Evolutionary conservation across 2,888 invertebrate genomes (phyloP), one percentile per base, ranked within the genome.

Genomic region (Dascillus cervinus): DNA sequence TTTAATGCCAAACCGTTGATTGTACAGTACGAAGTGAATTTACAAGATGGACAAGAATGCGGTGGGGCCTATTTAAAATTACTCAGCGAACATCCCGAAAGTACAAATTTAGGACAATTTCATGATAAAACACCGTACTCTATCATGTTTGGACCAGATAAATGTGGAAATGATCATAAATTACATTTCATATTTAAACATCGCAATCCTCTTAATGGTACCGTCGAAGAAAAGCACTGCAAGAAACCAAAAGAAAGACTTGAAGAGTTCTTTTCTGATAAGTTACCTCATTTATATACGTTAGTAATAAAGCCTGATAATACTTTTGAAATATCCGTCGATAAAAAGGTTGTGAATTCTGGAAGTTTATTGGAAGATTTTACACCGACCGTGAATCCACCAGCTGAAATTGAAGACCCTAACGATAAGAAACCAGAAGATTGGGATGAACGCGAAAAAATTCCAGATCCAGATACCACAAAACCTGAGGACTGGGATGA

Each of bases 131-230:
- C 96, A 1, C 85, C 94, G 0, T 99, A 97, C 69, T 89, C 94
- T 2, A 91, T 99, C 55, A 98, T 99, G 98, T 99, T 98, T 69
- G 98, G 98, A 0, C 97, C 97, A 4, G 98, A 98, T 72, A 98
- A 96, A 67, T 98, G 98, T 67, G 97, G 97, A 42, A 87, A 86
- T 57, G 91, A 92, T 63, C 82, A 88, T 58, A 96, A 96, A 70
- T 79, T 92, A 61, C 82, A 82, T 60, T 81, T 81, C 62, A 99
- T 99, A 64, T 92, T 99, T 70, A 78, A 89, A 29, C 95, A 96
- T 64, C 81, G 77, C 63, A 97, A 98, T 70, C 97, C 96, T 5
- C 72, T 80, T 53, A 97, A 91, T 59, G 91, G 89, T 8, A 55
- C 79, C 12, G 69, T 87, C 45, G 84, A 88, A 60, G 98, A 98